Evolutionary conservation across 2,113 vertebrate species (phyloP), one percentile per base, ranked within the genome.

Genomic region (Corythornis madagascariensis): DNA sequence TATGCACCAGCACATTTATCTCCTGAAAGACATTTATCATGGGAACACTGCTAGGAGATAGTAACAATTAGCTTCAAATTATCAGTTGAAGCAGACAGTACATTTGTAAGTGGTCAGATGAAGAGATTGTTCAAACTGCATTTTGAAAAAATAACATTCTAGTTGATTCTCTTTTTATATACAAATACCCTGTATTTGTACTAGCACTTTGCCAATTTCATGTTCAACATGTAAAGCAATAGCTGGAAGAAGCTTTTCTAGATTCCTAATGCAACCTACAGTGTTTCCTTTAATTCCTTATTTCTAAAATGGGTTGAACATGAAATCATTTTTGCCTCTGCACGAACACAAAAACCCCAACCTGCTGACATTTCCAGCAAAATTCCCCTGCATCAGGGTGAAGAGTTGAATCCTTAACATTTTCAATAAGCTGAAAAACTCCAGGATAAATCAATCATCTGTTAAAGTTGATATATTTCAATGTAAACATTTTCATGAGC

Each of bases 311-410:
- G 75, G 53, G 65, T 63, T 65, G 43, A 88, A 60, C 29, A 61
- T 92, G 69, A 96, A 92, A 83, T 90, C 52, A 53, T 71, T 67
- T 67, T 74, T 93, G 83, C 65, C 43, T 78, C 57, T 90, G 48
- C 3, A 60, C 52, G 83, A 90, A 59, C 50, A 75, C 45, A 60
- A 69, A 76, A 92, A 53, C 1, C 14, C 35, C 64, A 85, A 63
- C 8, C 15, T 18, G 7, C 2, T 48, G 43, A 52, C 38, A 71
- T 92, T 95, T 88, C 86, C 83, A 95, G 57, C 53, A 71, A 73
- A 95, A 91, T 76, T 89, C 87, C 82, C 57, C 47, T 70, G 33
- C 53, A 63, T 14, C 72, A 83, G 78, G 20, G 48, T 40, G 52
- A 89, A 48, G 31, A 87, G 35, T 31, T 92, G 74, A 87, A 93